Evolutionary conservation across 2,113 vertebrate species (phyloP).

Genomic region (Oxyura jamaicensis): DNA sequence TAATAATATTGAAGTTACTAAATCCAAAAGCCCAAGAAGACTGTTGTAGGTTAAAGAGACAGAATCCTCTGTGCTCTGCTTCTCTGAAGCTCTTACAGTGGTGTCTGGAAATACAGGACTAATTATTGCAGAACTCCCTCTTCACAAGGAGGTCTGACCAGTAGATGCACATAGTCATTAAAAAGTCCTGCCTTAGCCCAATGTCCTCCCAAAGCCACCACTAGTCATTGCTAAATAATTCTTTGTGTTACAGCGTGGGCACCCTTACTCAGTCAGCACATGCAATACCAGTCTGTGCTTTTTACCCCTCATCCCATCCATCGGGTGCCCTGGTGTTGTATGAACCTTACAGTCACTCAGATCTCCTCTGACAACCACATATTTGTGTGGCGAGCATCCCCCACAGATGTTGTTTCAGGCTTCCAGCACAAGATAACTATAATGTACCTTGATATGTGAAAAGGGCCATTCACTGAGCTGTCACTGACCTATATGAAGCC

Average conservation of each 20-base stretch:
- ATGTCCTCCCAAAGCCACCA: not conserved
- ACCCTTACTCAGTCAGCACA: not conserved
- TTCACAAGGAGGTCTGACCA: accelerated
- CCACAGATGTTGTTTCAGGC: no score
- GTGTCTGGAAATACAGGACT: not conserved
- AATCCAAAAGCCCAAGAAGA: not conserved
- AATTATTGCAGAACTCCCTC: not conserved
- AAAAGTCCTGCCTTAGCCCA: not conserved
- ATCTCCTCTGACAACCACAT: not conserved
- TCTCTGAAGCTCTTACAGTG: not conserved
- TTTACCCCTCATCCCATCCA: not conserved
- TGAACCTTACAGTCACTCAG: not conserved
- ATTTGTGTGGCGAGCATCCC: accelerated
- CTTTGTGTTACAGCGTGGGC: not conserved
- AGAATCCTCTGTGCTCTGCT: not conserved
- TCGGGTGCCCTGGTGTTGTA: accelerated
- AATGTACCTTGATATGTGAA: not conserved
- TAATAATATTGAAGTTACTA: not conserved
- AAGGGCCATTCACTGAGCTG: not conserved
- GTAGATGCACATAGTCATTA: accelerated
- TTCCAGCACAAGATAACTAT: not conserved
- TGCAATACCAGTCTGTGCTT: not conserved
- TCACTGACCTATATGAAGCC: not conserved
- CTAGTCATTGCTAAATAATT: not conserved
- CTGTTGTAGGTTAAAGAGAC: not conserved